These are phyloP conservation scores for Galaxias olidus DNA, from an alignment of 2,797 vertebrate species.

Conservation along the genomic window DNA sequence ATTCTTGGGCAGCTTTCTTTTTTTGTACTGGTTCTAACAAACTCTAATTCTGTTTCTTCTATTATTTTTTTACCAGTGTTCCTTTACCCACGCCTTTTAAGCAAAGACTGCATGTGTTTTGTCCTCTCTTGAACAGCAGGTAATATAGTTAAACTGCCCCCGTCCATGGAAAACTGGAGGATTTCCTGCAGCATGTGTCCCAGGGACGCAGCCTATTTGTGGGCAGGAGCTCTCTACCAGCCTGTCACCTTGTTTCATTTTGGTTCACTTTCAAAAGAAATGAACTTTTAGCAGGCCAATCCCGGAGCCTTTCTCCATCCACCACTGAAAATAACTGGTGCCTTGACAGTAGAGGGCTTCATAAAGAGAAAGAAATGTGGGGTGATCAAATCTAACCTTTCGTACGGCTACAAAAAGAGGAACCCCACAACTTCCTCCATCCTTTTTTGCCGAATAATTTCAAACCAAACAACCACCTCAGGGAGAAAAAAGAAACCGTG, in stretches of 20 bases:
- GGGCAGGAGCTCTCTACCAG: neutral
- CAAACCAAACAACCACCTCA: conserved; percentile 10
- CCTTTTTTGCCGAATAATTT: conserved; percentile 27
- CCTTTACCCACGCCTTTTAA: neutral
- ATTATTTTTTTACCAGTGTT: no score
- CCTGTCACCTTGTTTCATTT: conserved; percentile 5
- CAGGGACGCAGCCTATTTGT: conserved; percentile 1
- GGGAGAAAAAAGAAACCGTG: neutral
- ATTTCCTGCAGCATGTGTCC: neutral
- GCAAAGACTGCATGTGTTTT: neutral
- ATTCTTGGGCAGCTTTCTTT: conserved; percentile 20
- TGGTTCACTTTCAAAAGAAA: conserved; percentile 16
- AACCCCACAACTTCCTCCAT: conserved; percentile 4
- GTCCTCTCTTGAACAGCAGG: neutral
- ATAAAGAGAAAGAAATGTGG: conserved; percentile 22
- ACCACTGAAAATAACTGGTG: conserved; percentile 17
- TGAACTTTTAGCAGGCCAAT: conserved; percentile 11
- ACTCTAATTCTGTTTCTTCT: neutral
- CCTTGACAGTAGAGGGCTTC: conserved; percentile 26
- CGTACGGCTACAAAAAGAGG: conserved; percentile 2
- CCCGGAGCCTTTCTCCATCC: neutral
- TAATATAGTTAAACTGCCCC: neutral
- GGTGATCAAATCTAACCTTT: conserved; percentile 30
- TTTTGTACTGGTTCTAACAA: conserved; percentile 21
- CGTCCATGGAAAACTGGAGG: neutral